Conservation (phyloP, 2,113 vertebrate species). For the Stegostoma tigrinum region DNA sequence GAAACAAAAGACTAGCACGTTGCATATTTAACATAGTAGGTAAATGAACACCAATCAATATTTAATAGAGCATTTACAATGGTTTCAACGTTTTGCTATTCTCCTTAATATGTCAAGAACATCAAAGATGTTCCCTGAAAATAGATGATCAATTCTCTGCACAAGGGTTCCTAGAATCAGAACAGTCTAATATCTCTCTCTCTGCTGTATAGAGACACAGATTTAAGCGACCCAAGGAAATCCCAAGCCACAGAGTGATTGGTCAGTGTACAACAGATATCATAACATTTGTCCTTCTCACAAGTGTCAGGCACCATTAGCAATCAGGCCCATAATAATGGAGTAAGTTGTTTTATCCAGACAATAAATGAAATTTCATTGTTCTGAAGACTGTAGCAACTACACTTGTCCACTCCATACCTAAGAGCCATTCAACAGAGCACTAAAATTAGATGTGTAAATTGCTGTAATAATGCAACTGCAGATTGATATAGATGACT, state of each 20-base stretch:
- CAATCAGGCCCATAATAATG: neutral
- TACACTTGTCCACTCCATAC: neutral
- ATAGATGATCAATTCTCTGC: neutral
- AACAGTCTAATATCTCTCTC: neutral
- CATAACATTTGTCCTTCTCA: neutral
- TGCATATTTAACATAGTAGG: neutral
- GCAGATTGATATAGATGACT: neutral
- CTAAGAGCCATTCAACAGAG: neutral
- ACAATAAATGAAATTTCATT: neutral
- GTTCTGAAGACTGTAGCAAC: neutral
- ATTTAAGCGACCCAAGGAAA: neutral
- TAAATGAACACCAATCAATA: neutral
- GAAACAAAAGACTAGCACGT: neutral
- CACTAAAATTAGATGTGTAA: neutral
- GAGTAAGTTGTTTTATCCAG: neutral
- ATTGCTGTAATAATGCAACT: neutral
- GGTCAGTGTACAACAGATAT: neutral
- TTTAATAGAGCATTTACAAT: neutral
- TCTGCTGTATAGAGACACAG: neutral
- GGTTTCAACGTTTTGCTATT: neutral
- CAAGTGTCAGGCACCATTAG: neutral
- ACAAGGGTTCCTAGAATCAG: too few relatives aligned
- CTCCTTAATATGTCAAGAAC: neutral
- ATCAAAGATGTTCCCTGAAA: neutral
- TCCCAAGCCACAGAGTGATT: neutral